Base-by-base conservation (phyloP, 2,797 vertebrate genomes). In the Eleutherodactylus coqui region DNA sequence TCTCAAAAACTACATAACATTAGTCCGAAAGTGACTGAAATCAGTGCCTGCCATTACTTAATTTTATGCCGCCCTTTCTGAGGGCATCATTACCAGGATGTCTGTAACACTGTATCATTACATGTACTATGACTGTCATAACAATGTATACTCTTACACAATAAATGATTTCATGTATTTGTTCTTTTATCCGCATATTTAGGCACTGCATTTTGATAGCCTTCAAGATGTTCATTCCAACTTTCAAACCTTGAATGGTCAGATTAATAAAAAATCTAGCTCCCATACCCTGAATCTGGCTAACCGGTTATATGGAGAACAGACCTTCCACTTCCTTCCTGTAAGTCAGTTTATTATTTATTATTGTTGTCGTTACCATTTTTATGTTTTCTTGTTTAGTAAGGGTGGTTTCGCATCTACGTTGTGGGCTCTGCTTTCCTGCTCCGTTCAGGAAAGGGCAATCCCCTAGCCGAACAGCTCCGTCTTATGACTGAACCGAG, bases 271-370 rank as follows among this genome's bases (percentile, higher is more conserved):
- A 7, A 92, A 89, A 0, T 93, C 92, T 45, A 90, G 92, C 0
- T 92, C 51, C 16, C 96, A 96, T 85, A 91, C 94, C 79, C 91
- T 99, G 82, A 96, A 94, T 88, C 89, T 97, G 17, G 97, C 97
- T 87, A 99, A 94, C 78, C 95, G 95, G 17, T 92, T 99, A 2
- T 99, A 96, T 19, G 98, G 96, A 90, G 97, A 98, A 88, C 94
- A 95, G 36, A 96, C 94, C 0, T 95, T 92, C 77, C 89, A 87
- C 77, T 97, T 99, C 89, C 94, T 96, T 75, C 84, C 91, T 0
- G 95, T 95, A 90, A 88, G 93, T 91, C 53, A n/a, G 14, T 41
- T 14, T 24, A 14, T 27, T 43, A 73, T 58, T 55, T 4, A 49
- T 24, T 53, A 49, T 75, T 32, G 16, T 75, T 8, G 14, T 60